Conservation (phyloP, 2,888 invertebrate genomes). For the Drosophila pseudotakahashii region DNA sequence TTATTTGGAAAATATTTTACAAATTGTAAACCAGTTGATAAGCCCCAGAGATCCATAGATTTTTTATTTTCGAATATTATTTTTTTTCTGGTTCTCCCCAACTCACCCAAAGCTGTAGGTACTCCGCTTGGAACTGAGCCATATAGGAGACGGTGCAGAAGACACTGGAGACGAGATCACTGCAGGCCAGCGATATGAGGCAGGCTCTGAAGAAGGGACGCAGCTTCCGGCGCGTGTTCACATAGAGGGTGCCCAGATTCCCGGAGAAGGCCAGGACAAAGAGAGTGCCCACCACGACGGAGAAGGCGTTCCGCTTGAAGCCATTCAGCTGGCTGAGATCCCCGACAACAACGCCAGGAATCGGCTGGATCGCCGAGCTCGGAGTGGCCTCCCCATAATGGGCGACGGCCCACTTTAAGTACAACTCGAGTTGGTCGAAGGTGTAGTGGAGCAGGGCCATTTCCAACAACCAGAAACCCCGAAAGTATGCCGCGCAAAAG, state of each 20-base stretch:
- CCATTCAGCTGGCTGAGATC: constrained; percentile 61
- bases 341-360: constrained; percentile 52
- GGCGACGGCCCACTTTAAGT: constrained; percentile 21
- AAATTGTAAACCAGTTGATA: too few species aligned
- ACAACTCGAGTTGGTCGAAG: constrained; percentile 30
- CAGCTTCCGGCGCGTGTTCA: constrained; percentile 83
- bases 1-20: too few species aligned
- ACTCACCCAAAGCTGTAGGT: constrained; percentile 81
- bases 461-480: constrained; percentile 34
- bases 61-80: too few species aligned
- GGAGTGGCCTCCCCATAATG: constrained; percentile 10
- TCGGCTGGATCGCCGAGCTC: not conserved
- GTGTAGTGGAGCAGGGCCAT: constrained; percentile 52
- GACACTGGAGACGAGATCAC: constrained; percentile 84
- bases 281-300: constrained; percentile 53
- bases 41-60: too few species aligned
- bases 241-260: constrained; percentile 75
- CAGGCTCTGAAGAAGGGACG: constrained; percentile 85
- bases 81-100: not conserved
- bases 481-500: constrained; percentile 57
- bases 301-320: constrained; percentile 54
- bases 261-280: constrained; percentile 64
- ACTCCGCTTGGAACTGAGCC: constrained; percentile 72
- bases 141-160: constrained; percentile 73
- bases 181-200: constrained; percentile 84